phyloP scores from a whole-genome alignment of 2,113 vertebrate species.

The Nycticryphes semicollaris region DNA sequence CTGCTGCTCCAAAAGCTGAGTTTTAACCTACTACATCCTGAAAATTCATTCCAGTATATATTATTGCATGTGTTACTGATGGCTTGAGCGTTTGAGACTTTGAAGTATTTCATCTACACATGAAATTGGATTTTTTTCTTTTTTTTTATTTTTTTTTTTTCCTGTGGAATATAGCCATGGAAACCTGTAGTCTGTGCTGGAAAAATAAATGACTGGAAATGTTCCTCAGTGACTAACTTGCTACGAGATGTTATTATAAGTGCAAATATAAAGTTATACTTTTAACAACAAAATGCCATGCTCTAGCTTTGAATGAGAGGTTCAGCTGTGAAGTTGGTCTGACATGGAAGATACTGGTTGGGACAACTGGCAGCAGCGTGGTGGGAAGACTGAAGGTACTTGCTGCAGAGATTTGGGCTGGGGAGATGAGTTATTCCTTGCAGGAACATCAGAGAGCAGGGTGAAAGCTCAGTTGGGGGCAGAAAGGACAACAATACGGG shows the following conservation, averaged over 20 bases:
- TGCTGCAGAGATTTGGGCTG: background rate
- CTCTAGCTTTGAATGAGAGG: background rate
- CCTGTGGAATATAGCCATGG: conserved; percentile 1
- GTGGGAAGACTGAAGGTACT: background rate
- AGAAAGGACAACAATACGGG: background rate
- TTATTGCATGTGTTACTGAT: conserved; percentile 59
- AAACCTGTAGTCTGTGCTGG: conserved; percentile 28
- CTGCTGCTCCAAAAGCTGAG: rapidly evolving
- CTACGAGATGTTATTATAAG: background rate
- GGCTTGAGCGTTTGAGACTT: conserved; percentile 20
- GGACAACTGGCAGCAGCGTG: background rate
- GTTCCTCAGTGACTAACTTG: background rate
- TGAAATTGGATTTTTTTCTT: background rate
- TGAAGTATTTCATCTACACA: conserved; percentile 41
- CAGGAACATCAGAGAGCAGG: background rate
- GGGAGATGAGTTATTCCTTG: background rate
- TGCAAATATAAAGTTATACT: background rate
- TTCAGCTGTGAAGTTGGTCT: rapidly evolving
- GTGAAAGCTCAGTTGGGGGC: background rate
- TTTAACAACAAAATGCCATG: background rate
- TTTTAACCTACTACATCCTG: conserved; percentile 36
- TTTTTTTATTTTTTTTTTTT: background rate
- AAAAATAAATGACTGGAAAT: conserved; percentile 10
- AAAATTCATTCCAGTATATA: conserved; percentile 55
- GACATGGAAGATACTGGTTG: background rate